phyloP scores from a whole-genome alignment of 2,888 invertebrate genomes.

The Spodoptera picta region DNA sequence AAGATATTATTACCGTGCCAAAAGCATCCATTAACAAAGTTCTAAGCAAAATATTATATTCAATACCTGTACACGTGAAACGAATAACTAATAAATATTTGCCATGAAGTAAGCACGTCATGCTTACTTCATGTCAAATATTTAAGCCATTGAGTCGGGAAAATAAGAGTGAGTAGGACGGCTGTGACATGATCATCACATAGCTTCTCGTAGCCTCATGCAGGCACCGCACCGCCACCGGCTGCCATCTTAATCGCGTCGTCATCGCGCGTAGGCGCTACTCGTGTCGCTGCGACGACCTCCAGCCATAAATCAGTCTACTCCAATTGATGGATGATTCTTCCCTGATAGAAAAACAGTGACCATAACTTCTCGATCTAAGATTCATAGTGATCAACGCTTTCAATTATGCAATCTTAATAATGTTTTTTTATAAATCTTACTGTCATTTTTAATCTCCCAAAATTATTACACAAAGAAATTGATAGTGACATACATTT shows the following conservation, averaged over 20 bases:
- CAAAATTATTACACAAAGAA: neutral
- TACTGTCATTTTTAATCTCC: too few species aligned
- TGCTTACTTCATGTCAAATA: too few species aligned
- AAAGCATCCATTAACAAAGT: neutral
- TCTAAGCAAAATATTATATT: neutral
- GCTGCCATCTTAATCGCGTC: slow-evolving; percentile 74
- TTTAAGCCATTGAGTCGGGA: slow-evolving; percentile 67
- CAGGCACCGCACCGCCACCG: slow-evolving; percentile 17
- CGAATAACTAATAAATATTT: slow-evolving; percentile 36
- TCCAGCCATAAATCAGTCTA: slow-evolving; percentile 85
- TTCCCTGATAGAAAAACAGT: slow-evolving; percentile 72
- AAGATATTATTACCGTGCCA: too few species aligned
- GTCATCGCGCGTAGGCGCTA: slow-evolving; percentile 82
- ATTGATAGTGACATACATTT: too few species aligned
- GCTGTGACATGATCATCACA: slow-evolving; percentile 72
- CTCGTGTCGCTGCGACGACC: slow-evolving; percentile 77
- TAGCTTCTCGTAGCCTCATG: slow-evolving; percentile 52
- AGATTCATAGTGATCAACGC: slow-evolving; percentile 34
- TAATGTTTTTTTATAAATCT: neutral
- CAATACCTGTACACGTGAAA: slow-evolving; percentile 3
- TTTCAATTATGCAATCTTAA: neutral
- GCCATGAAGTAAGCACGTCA: slow-evolving; percentile 35
- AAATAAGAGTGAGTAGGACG: slow-evolving; percentile 66
- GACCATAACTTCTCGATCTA: slow-evolving; percentile 58
- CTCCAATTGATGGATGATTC: slow-evolving; percentile 81